Percentiles rank a stretch among this genome's conserved stretches.
These are phyloP conservation scores for Drosophila aldrichi DNA, from an alignment of 2,888 invertebrate species.

Conservation along the genomic window DNA sequence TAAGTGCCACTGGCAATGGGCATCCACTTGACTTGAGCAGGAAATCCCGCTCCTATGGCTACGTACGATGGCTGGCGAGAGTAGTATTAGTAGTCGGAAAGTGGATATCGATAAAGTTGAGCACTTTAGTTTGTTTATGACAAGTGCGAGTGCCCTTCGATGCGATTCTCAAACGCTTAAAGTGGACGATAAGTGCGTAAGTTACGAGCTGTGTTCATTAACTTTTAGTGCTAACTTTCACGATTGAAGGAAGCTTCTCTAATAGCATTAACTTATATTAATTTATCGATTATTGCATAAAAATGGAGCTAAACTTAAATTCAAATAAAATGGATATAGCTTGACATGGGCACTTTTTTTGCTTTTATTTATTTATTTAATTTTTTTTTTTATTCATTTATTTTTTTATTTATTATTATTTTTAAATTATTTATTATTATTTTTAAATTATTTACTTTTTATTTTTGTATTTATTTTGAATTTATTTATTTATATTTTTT, in stretches of 20 bases:
- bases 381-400: no score
- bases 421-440: no score
- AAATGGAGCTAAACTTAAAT: background rate
- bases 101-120: slow-evolving; percentile 35
- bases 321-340: no score
- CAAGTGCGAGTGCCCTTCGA: slow-evolving; percentile 21
- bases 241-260: background rate
- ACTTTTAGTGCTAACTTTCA: background rate
- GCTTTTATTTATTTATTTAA: no score
- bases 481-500: no score
- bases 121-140: slow-evolving; percentile 37
- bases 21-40: slow-evolving; percentile 23
- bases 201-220: slow-evolving; percentile 3
- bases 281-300: background rate
- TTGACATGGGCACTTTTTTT: no score
- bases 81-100: slow-evolving; percentile 1
- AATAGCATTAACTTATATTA: background rate
- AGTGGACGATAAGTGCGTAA: slow-evolving; percentile 20
- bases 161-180: slow-evolving; percentile 22
- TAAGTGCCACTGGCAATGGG: slow-evolving; percentile 56
- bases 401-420: no score
- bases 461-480: no score
- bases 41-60: background rate
- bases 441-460: no score
- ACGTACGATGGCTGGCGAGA: background rate